Base-by-base conservation (phyloP, 2,888 invertebrate species). In the Nemotelus pantherinus region DNA sequence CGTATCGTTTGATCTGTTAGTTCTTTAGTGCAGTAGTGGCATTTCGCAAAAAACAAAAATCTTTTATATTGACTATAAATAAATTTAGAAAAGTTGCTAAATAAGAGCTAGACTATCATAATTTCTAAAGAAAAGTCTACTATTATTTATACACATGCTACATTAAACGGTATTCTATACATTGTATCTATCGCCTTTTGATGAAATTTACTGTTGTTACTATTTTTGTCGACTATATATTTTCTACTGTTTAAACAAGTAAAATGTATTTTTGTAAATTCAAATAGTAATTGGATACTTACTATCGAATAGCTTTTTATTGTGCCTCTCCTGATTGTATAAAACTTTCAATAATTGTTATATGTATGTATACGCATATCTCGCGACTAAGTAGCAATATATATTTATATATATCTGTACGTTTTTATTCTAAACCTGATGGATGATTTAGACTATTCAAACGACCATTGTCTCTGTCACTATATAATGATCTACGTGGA, bases 111-210 rank as follows among this genome's bases (percentile, higher is more conserved):
- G 25, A 25, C 5, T 50, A 1, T 50, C 9, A 50, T 5, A 50
- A 50, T 7, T 50, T 50, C 5, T 50, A 5, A 50, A 50, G 50
- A 50, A 50, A 50, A 50, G 50, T 57, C 10, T 57, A 57, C 57
- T 57, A 10, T 43, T 63, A 63, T 63, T 41, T 63, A 53, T 63
- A 63, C 39, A 63, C 41, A 47, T 67, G 25, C 44, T 41, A 71
- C 25, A 0, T 25, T 25, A 25, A 25, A 25, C 25, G 25, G 25
- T 25, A 25, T 25, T 25, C 25, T 25, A 25, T 25, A 25, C 25
- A 55, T 41, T 71, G 71, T 71, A 71, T 57, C 71, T 71, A 55
- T 55, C 55, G 68, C 65, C 65, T 65, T 53, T 68, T 53, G 57
- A 25, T 25, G 45, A 68, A 58, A 57, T 58, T 43, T 65, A 68